A percentile compares a stretch with the other conserved stretches of the same genome.
These are phyloP conservation scores for Heliconius ismenius DNA, from an alignment of 2,888 invertebrate genomes.

Conservation along the genomic window DNA sequence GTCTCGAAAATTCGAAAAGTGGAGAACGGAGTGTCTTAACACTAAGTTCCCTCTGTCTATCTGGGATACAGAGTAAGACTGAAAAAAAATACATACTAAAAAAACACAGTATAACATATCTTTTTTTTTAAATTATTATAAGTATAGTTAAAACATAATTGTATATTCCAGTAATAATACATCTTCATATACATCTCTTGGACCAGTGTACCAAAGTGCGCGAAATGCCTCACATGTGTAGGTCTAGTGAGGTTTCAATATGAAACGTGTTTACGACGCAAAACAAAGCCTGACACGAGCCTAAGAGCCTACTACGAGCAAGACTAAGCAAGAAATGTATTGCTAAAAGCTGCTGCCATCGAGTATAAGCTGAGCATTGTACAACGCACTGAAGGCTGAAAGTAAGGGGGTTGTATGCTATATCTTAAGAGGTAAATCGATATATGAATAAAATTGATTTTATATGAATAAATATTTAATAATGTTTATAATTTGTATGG, in stretches of 20 bases:
- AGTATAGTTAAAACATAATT: too few species aligned
- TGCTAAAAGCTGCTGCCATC: conserved; percentile 28
- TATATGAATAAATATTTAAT: too few species aligned
- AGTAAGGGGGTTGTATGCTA: background rate
- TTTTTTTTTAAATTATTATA: too few species aligned
- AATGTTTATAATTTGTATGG: too few species aligned
- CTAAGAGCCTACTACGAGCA: conserved; percentile 24
- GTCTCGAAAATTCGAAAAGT: too few species aligned
- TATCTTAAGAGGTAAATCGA: background rate
- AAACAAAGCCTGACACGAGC: conserved; percentile 28
- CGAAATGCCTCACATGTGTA: conserved; percentile 18
- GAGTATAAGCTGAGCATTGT: conserved; percentile 13
- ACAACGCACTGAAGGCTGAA: conserved; percentile 2
- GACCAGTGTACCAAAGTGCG: background rate
- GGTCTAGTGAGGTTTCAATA: conserved; percentile 18
- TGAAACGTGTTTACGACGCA: conserved; percentile 21
- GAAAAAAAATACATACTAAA: too few species aligned
- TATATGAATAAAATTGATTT: background rate
- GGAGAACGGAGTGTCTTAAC: too few species aligned
- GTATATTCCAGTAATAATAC: too few species aligned
- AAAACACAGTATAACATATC: too few species aligned
- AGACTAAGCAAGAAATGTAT: conserved; percentile 22
- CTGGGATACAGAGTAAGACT: too few species aligned
- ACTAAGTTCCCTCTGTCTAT: too few species aligned
- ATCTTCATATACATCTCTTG: background rate